Base-by-base conservation (phyloP, 2,113 vertebrate genomes). In the Gymnogyps californianus region DNA sequence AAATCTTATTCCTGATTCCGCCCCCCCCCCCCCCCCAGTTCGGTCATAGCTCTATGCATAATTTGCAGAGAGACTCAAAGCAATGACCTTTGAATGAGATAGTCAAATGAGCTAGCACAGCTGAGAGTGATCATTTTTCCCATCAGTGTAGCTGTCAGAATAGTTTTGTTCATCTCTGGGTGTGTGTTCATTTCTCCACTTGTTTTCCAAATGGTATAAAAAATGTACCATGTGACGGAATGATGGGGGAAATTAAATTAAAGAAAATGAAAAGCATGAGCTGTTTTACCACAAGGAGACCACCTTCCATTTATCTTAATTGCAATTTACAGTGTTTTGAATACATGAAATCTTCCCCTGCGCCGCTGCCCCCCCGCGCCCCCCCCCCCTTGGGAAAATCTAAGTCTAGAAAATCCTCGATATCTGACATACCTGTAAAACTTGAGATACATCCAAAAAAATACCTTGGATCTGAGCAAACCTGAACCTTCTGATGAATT, bases 11-110 rank as follows among this genome's bases (percentile, higher is more conserved):
- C 28, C 31, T 9, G 22, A 65, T 36, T 40, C 51, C 20, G 16
- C 3, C 4, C 0, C 9, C 8, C 20, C 19, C 3, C 4, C 0
- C 9, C 8, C 25, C 3, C 46, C 8, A 4, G 18, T 78, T 42
- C 44, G 36, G 46, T 57, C 40, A n/a, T 7, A 38, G 40, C 9
- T 57, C 49, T 52, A 20, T 47, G 49, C 20, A 7, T 29, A 34
- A 58, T 58, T 70, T 65, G 42, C 28, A 87, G 80, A 78, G 38
- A 51, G 5, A 49, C n/a, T 80, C 38, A 16, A 83, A 89, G 44
- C 5, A 2, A 32, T 29, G 82, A 52, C 77, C 34, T 83, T 55
- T 1, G 6, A 51, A 26, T 6, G 20, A 82, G 55, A 67, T 8
- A 7, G 26, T 24, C 62, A 55, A 49, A 59, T 16, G 31, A 81